These are phyloP conservation scores for Mesocricetus auratus DNA, from an alignment of 2,113 vertebrate genomes.

Conservation along the genomic window DNA sequence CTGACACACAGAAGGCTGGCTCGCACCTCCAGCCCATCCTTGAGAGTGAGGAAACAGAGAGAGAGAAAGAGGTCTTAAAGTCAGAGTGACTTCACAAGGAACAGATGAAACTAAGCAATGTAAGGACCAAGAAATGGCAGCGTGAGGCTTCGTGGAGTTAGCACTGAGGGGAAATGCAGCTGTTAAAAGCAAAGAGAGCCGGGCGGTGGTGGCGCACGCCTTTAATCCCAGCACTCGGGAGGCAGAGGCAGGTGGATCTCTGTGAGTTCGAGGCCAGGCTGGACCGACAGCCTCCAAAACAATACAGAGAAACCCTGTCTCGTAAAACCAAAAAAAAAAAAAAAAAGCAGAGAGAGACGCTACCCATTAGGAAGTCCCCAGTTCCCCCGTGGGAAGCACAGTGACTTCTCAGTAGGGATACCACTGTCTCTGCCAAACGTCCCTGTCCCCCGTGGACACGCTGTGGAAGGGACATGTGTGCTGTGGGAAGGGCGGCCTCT, in stretches of 20 bases:
- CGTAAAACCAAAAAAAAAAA: no score
- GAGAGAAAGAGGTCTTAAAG: background rate
- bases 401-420: background rate
- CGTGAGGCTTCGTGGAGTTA: accelerated
- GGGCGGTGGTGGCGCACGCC: no score
- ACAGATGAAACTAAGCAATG: background rate
- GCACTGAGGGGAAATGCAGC: background rate
- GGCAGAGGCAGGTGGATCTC: no score
- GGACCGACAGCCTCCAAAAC: no score
- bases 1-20: background rate
- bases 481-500: background rate
- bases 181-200: background rate
- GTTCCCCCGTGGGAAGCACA: background rate
- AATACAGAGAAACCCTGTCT: no score
- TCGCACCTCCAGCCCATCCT: background rate
- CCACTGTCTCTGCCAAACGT: background rate
- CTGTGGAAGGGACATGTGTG: background rate
- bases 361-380: background rate
- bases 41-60: background rate
- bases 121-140: background rate
- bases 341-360: no score
- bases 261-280: no score
- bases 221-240: no score
- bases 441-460: background rate
- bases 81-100: background rate